Base-by-base conservation (phyloP, 2,113 vertebrate genomes). In the Dipodomys merriami region DNA sequence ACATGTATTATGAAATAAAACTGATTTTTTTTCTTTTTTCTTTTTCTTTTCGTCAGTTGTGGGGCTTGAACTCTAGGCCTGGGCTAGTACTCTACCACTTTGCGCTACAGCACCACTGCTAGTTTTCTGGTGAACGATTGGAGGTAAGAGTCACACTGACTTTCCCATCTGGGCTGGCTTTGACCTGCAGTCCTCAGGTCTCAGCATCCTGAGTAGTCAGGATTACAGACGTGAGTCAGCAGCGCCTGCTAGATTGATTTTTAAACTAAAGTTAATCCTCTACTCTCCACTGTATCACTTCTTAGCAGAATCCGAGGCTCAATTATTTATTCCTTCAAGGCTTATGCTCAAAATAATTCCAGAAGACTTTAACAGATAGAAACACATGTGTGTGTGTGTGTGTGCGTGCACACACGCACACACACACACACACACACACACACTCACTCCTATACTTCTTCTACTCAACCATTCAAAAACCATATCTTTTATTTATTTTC, bases 241-340 rank as follows among this genome's bases (percentile, higher is more conserved):
- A 16, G 53, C 3, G 53, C 53, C 53, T 4, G 15, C 53, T 39
- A 83, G 65, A 93, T 10, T 90, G 53, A 90, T 44, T 22, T 94
- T 88, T 83, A 86, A 25, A 62, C 30, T 83, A 60, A 96, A 88
- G 85, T 79, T 81, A 91, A 77, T 64, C 62, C 7, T 82, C 22
- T 27, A 53, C n/a, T 35, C 49, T 95, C 33, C 83, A 30, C 68
- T 88, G 60, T 71, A 90, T 39, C 86, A 68, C 29, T 76, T 89
- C 81, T 60, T 13, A 76, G 49, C 29, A 93, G 25, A 89, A 91
- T 20, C 25, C 33, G 83, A 90, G n/a, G 23, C n/a, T 62, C 69
- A 83, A 92, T 77, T 80, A 90, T 88, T 88, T 92, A 44, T 18
- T 94, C 64, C 92, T 83, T 89, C 65, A 89, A 92, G 44, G 12